Percentiles rank a stretch among this genome's conserved stretches.
These are phyloP conservation scores for Smutsia gigantea DNA, from an alignment of 2,797 vertebrate genomes.

Conservation along the genomic window DNA sequence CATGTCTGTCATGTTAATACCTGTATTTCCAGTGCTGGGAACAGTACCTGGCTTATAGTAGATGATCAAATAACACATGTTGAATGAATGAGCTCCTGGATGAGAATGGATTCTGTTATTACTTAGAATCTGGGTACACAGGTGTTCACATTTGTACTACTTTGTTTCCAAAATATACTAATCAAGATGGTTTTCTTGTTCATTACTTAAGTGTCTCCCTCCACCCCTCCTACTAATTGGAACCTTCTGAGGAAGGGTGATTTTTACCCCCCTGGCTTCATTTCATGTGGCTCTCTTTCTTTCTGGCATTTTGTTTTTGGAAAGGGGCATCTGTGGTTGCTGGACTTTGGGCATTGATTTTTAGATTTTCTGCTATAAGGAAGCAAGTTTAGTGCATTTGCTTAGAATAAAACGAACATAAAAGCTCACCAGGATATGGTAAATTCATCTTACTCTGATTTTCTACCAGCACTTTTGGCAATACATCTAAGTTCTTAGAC, in stretches of 20 bases:
- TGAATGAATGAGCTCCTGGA: conserved; percentile 49
- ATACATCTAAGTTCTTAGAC: conserved; percentile 35
- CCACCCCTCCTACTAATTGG: not conserved
- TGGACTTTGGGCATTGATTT: conserved; percentile 69
- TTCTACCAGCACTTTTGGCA: conserved; percentile 54
- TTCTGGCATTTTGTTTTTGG: conserved; percentile 64
- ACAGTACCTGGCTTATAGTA: not conserved
- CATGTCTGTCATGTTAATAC: not conserved
- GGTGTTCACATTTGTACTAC: conserved; percentile 30
- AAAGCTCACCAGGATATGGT: conserved; percentile 38
- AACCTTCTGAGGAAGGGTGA: not conserved
- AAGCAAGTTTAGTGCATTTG: conserved; percentile 69
- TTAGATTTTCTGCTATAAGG: conserved; percentile 68
- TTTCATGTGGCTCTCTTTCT: conserved; percentile 60
- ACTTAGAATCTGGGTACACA: conserved; percentile 9
- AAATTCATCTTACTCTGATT: conserved; percentile 63
- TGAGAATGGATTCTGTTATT: conserved; percentile 57
- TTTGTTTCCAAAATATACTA: conserved; percentile 62
- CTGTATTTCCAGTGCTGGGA: conserved; percentile 28
- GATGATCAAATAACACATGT: conserved; percentile 35
- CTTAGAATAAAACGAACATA: conserved; percentile 66
- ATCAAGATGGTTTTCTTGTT: conserved; percentile 55
- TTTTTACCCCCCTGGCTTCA: not conserved
- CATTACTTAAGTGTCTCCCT: conserved; percentile 19
- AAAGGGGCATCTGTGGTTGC: conserved; percentile 62